Evolutionary conservation across 2,888 invertebrate species (phyloP).

Genomic region (Thecophora atra): DNA sequence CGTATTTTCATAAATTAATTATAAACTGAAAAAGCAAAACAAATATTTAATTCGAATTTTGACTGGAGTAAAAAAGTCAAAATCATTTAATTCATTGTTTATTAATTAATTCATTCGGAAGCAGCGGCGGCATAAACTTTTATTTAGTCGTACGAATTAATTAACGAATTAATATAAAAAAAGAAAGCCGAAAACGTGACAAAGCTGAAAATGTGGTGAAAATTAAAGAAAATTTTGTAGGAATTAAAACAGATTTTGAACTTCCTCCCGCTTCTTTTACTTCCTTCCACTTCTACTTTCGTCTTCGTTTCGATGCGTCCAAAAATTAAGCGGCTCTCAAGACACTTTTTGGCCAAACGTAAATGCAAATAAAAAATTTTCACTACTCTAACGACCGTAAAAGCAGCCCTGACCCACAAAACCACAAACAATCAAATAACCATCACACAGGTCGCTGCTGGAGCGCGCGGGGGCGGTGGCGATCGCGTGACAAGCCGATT

Average conservation of each 20-base stretch:
- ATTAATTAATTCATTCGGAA: no score
- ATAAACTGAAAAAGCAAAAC: no score
- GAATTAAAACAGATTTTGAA: background rate
- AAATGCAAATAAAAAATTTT: constrained; percentile 9
- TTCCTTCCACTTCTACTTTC: no score
- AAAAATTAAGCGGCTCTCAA: background rate
- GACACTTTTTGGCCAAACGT: background rate
- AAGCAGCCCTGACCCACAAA: constrained; percentile 29
- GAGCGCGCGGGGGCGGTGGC: background rate
- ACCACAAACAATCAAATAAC: background rate
- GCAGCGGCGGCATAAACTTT: no score
- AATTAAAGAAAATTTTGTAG: background rate
- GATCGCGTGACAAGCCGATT: background rate
- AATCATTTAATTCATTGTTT: no score
- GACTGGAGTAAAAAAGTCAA: no score
- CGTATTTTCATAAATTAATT: no score
- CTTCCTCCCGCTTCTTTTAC: no score
- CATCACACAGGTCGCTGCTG: background rate
- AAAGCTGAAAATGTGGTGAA: background rate
- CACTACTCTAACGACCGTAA: constrained; percentile 1
- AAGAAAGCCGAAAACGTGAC: background rate
- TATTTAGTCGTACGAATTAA: no score
- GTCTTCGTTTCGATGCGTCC: no score
- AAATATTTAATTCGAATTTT: no score
- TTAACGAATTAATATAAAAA: background rate